Conservation (phyloP, 2,888 invertebrate species). For the Drymonia ruficornis region DNA sequence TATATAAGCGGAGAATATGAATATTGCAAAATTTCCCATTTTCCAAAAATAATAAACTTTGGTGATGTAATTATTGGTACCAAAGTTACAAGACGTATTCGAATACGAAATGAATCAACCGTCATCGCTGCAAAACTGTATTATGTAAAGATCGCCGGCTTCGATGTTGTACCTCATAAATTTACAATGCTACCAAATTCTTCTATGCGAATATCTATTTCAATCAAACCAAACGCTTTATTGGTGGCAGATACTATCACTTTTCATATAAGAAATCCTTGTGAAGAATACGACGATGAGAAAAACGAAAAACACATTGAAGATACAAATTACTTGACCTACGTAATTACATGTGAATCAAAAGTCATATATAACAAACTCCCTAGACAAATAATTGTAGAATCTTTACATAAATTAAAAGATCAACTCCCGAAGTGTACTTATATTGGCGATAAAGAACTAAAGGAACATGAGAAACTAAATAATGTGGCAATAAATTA, state of each 20-base stretch:
- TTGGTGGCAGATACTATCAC: conserved; percentile 49
- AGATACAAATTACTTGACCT: conserved; percentile 54
- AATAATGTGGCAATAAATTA: conserved; percentile 48
- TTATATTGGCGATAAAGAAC: conserved; percentile 47
- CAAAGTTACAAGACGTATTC: conserved; percentile 61
- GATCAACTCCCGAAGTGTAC: conserved; percentile 60
- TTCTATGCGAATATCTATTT: conserved; percentile 53
- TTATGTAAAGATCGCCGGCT: conserved; percentile 65
- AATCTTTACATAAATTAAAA: conserved; percentile 67
- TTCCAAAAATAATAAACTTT: conserved; percentile 75
- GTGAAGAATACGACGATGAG: conserved; percentile 39
- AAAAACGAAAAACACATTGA: conserved; percentile 12
- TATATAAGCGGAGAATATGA: conserved; percentile 85
- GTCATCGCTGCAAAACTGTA: conserved; percentile 64
- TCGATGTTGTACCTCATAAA: conserved; percentile 65
- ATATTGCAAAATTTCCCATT: conserved; percentile 69
- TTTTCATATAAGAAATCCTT: conserved; percentile 65
- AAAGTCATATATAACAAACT: conserved; percentile 53
- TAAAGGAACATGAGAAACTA: conserved; percentile 20
- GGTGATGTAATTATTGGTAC: conserved; percentile 68
- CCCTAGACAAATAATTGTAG: conserved; percentile 39
- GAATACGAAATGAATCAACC: conserved; percentile 73
- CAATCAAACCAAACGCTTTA: conserved; percentile 60
- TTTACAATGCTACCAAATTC: conserved; percentile 67
- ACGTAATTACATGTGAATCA: conserved; percentile 51